Conservation (phyloP, 1,140 invertebrate species). For the Proctacanthus coquilletti region DNA sequence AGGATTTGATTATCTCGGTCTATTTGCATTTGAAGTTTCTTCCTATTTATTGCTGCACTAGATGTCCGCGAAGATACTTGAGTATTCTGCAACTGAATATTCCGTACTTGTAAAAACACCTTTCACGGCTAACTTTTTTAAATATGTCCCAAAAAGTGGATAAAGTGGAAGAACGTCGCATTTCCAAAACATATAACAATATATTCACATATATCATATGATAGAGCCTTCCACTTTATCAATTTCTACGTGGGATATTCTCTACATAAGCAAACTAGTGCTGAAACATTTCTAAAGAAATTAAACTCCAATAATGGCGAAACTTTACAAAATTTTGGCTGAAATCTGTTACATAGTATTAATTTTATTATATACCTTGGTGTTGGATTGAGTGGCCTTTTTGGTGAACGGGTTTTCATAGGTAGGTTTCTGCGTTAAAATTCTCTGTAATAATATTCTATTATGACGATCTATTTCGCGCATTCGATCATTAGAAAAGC, state of each 20-base stretch:
- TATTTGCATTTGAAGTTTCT: constrained; percentile 25
- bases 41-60: constrained; percentile 23
- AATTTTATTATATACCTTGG: background rate
- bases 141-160: background rate
- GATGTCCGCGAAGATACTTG: constrained; percentile 12
- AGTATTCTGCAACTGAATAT: constrained; percentile 8
- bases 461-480: constrained; percentile 27
- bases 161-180: background rate
- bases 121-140: constrained; percentile 10
- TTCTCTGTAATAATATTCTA: constrained; percentile 22
- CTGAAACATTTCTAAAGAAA: background rate
- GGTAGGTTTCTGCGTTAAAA: constrained; percentile 14
- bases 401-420: constrained; percentile 1
- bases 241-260: too few species aligned
- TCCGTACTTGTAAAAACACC: constrained; percentile 10
- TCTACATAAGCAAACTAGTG: too few species aligned
- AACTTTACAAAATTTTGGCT: background rate
- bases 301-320: background rate
- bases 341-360: background rate
- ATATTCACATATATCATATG: constrained; percentile 10
- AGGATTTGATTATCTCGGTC: constrained; percentile 25
- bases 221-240: too few species aligned
- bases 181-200: background rate
- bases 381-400: background rate
- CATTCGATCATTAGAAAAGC: constrained; percentile 24